phyloP scores from a whole-genome alignment of 2,113 vertebrate species.

The Peromyscus polionotus region DNA sequence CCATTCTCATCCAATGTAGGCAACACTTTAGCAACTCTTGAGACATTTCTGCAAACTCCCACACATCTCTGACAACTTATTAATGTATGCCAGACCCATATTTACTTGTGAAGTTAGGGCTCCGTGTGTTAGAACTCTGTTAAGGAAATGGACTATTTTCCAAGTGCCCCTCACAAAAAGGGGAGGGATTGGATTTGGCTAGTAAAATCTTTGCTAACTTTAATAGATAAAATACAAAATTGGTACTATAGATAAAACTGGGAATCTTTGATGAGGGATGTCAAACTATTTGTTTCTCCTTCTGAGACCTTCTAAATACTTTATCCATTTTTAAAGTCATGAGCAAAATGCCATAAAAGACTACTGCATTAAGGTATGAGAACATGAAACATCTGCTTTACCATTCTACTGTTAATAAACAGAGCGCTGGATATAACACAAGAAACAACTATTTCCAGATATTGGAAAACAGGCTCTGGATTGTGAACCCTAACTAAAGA shows the following conservation, averaged over 20 bases:
- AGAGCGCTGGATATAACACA: neutral
- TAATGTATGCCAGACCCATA: neutral
- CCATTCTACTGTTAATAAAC: neutral
- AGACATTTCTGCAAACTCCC: slow-evolving; percentile 31
- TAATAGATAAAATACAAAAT: slow-evolving; percentile 18
- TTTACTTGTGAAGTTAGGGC: neutral
- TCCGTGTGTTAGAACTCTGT: slow-evolving; percentile 28
- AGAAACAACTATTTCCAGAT: slow-evolving; percentile 20
- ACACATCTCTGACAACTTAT: slow-evolving; percentile 38
- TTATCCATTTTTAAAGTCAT: slow-evolving; percentile 9
- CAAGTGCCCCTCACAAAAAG: neutral
- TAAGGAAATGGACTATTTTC: slow-evolving; percentile 41
- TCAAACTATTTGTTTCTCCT: slow-evolving; percentile 2
- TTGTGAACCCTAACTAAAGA: neutral
- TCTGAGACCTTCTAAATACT: neutral
- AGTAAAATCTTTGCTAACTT: neutral
- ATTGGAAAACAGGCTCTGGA: neutral
- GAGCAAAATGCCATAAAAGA: slow-evolving; percentile 23
- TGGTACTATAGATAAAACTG: slow-evolving; percentile 7
- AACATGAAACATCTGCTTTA: neutral
- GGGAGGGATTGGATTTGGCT: neutral
- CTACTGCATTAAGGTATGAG: neutral
- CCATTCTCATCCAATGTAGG: neutral
- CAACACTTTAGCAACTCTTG: slow-evolving; percentile 39
- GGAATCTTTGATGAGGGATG: neutral